Base-by-base conservation (phyloP, 2,113 vertebrate genomes). In the Alaudala cheleensis region DNA sequence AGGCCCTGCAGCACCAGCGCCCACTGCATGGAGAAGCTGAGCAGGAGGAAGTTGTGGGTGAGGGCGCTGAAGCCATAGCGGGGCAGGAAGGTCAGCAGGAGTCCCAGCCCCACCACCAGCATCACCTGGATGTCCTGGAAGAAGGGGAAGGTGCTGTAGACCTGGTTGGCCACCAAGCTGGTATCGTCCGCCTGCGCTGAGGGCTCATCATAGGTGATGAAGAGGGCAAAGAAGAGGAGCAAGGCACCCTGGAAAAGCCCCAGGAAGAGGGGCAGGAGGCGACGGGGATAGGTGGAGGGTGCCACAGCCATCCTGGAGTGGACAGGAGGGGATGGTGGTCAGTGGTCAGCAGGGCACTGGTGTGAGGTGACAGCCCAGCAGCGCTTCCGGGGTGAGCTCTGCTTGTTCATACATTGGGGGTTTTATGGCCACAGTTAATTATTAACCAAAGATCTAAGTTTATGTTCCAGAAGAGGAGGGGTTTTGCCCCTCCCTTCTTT, bases 61-160 rank as follows among this genome's bases (percentile, higher is more conserved):
- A 99, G 97, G 10, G 97, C 98, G 0, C 98, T 98, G 86, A 99
- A 97, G 28, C 98, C 98, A 0, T 98, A 99, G 49, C 47, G 93
- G 21, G 98, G 97, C 62, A 98, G 97, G 76, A 99, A 99, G 1
- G 98, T 96, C 95, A 99, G 94, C n/a, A 99, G 95, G 70, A 98
- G 98, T 13, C 98, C 98, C 53, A 98, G 97, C 22, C 98, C 98
- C 19, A 98, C 94, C 88, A 98, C 98, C 86, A 99, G 97, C 98
- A 99, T 99, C 92, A 98, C 95, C 90, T 99, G 98, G 71, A 98
- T 97, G 91, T 99, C 98, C 51, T 98, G 95, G 86, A 99, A 98
- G 91, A 98, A 64, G 11, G 98, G 97, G 74, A 98, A 99, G 93
- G 97, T 97, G 76, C 69, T 57, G 69, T 98, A 97, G 67, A 98